Evolutionary conservation across 2,113 vertebrate genomes (phyloP).

Genomic region (Zosterops hypoxanthus): DNA sequence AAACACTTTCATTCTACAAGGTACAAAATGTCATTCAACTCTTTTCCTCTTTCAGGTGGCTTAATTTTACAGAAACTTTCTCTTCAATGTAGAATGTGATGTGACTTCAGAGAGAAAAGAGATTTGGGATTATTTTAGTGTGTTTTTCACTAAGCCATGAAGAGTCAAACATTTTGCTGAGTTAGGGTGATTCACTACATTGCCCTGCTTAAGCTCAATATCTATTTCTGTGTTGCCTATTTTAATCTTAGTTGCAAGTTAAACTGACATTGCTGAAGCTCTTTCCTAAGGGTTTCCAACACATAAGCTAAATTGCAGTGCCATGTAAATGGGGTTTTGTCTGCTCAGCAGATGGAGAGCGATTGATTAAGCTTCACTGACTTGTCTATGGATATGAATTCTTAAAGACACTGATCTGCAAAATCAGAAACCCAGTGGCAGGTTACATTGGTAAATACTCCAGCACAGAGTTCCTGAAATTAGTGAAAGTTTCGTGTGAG

Average conservation of each 20-base stretch:
- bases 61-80: background rate
- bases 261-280: conserved; percentile 9
- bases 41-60: background rate
- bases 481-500: background rate
- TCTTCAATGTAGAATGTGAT: background rate
- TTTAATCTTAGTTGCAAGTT: conserved; percentile 28
- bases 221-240: conserved; percentile 29
- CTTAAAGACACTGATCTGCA: conserved; percentile 34
- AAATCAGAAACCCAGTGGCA: background rate
- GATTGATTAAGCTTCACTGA: conserved; percentile 33
- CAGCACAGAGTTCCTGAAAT: background rate
- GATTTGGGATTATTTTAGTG: background rate
- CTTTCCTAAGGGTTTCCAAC: conserved; percentile 10
- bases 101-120: background rate
- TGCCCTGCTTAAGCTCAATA: background rate
- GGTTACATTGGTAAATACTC: background rate
- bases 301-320: background rate
- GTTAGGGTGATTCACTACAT: background rate
- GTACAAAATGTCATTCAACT: background rate
- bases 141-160: background rate
- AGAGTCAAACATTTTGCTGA: conserved; percentile 8
- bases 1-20: background rate
- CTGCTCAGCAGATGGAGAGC: background rate
- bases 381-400: conserved; percentile 28
- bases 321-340: background rate